These are phyloP conservation scores for Actenoides lindsayi DNA, from an alignment of 2,113 vertebrate species.

Conservation along the genomic window DNA sequence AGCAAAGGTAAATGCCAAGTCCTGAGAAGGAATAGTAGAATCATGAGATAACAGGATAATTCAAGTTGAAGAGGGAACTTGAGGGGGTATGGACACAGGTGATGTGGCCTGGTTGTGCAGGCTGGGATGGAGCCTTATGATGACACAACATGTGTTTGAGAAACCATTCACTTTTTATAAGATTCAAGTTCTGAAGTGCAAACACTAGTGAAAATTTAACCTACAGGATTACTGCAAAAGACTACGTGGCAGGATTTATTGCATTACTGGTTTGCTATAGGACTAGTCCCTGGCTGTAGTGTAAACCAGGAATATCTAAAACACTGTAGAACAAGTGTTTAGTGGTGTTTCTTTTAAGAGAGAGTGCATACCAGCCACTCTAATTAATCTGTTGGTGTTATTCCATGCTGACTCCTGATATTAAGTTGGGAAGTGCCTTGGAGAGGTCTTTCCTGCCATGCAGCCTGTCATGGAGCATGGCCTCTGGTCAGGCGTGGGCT, in stretches of 20 bases:
- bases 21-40: not conserved
- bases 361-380: not conserved
- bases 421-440: not conserved
- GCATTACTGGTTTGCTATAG: not conserved
- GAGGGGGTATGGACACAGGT: fast-evolving
- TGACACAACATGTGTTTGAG: not conserved
- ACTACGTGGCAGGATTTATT: not conserved
- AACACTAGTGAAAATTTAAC: not conserved
- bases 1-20: not conserved
- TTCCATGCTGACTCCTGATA: fast-evolving
- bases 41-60: not conserved
- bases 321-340: not conserved
- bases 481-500: not conserved
- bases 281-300: not conserved
- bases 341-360: too few relatives aligned
- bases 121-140: not conserved
- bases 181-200: not conserved
- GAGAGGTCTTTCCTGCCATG: not conserved
- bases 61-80: not conserved
- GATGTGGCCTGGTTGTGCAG: not conserved
- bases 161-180: not conserved
- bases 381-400: fast-evolving
- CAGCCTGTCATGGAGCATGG: not conserved
- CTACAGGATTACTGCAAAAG: not conserved
- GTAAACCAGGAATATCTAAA: not conserved